Base-by-base conservation (phyloP, 2,797 vertebrate species). In the Sylvilagus floridanus region DNA sequence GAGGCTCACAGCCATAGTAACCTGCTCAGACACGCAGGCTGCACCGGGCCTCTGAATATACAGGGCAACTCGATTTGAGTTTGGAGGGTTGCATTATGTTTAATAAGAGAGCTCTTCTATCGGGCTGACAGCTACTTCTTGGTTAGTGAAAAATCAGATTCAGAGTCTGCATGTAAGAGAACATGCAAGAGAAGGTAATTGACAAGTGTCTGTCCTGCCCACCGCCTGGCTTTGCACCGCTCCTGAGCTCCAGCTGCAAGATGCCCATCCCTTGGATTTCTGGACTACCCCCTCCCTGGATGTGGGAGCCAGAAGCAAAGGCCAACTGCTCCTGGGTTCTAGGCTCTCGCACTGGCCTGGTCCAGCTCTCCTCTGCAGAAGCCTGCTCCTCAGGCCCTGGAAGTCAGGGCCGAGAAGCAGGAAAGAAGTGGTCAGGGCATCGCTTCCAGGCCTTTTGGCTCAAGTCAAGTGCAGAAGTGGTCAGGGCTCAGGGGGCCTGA, bases 241-340 rank as follows among this genome's bases (percentile, higher is more conserved):
- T 85, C 2, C 13, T 62, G 9, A 32, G 78, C 17, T 60, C 54
- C 73, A 69, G 90, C 72, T 35, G 35, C 24, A 30, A 4, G 47
- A 7, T 11, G 5, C 30, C 7, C 54, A 11, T 30, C 21, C 47
- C 4, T 7, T 21, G 68, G 92, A 77, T 69, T 95, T 91, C 71
- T 54, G 62, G 63, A 68, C 71, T 85, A 50, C 5, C 35, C 35
- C 32, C 52, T 73, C 54, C 54, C 21, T 17, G 12, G 37, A 62
- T 52, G 14, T 65, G 30, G 54, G 76, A 89, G 28, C 79, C 72
- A 93, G 82, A 88, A 85, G 69, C 60, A 92, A 82, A 89, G 26
- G n/a, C 16, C 32, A 84, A 11, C n/a, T 62, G 62, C 21, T 77
- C 68, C 47, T 62, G n/a, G 37, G n/a, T 78, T 60, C 30, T 30